A percentile compares a stretch with the other conserved stretches of the same genome.
phyloP scores from a whole-genome alignment of 2,113 vertebrate species.

The Syngnathus floridae region DNA sequence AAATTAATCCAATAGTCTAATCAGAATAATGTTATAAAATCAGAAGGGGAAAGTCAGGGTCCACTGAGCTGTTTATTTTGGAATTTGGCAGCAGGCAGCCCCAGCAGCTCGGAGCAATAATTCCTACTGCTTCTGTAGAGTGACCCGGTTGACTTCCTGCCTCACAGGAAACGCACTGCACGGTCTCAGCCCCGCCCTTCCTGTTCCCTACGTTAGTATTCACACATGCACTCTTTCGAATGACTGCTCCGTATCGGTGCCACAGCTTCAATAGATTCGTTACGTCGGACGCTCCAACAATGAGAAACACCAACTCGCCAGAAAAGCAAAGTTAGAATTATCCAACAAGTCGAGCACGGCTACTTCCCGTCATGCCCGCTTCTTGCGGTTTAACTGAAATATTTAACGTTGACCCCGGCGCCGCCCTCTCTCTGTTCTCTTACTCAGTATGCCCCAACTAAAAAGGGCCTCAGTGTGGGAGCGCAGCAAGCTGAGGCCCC shows the following conservation, averaged over 20 bases:
- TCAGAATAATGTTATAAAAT: conserved; percentile 15
- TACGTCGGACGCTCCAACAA: neutral
- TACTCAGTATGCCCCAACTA: conserved; percentile 57
- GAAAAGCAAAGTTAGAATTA: neutral
- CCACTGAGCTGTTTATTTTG: conserved; percentile 35
- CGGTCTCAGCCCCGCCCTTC: conserved; percentile 54
- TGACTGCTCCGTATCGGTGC: neutral
- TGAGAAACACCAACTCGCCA: neutral
- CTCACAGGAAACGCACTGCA: conserved; percentile 56
- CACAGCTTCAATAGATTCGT: neutral
- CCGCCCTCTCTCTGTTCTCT: conserved; percentile 56
- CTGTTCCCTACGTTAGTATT: conserved; percentile 36
- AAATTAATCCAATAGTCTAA: conserved; percentile 5
- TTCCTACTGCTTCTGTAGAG: conserved; percentile 39
- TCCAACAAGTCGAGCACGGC: neutral
- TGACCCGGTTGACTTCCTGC: conserved; percentile 60
- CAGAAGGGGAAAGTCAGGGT: conserved; percentile 21
- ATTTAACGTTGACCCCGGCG: conserved; percentile 44
- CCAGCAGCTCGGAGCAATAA: conserved; percentile 38
- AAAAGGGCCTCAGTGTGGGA: conserved; percentile 64
- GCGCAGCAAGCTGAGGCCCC: conserved; percentile 63
- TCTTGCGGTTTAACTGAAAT: conserved; percentile 43
- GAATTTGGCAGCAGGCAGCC: conserved; percentile 32
- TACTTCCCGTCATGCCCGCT: conserved; percentile 20
- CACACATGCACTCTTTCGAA: conserved; percentile 8